These are phyloP conservation scores for Xenopus laevis DNA, from an alignment of 2,113 vertebrate species.

Conservation along the genomic window DNA sequence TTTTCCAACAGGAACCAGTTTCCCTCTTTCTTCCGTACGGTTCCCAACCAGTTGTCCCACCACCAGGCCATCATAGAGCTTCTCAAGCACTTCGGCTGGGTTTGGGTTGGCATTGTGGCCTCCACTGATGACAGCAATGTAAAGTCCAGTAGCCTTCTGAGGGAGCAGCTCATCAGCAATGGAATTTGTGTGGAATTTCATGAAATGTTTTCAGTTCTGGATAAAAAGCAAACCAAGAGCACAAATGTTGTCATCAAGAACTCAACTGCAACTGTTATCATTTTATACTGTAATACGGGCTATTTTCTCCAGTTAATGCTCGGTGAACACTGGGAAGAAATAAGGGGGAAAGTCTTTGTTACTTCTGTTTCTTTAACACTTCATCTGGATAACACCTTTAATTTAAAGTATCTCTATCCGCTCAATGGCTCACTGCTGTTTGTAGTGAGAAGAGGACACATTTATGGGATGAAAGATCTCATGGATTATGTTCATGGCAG, in stretches of 20 bases:
- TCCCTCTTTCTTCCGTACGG: conserved; percentile 71
- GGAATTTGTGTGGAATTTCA: no score
- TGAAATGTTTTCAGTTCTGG: no score
- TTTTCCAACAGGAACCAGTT: conserved; percentile 69
- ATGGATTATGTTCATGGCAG: not conserved
- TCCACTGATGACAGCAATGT: conserved; percentile 49
- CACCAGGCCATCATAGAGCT: conserved; percentile 67
- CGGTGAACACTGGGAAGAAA: no score
- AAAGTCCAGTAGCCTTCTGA: no score
- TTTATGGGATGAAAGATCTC: not conserved
- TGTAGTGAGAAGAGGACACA: not conserved
- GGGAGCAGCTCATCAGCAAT: no score
- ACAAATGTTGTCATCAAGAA: no score
- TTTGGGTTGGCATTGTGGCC: conserved; percentile 71
- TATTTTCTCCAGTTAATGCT: no score
- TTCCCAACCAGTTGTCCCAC: conserved; percentile 74
- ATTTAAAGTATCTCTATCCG: not conserved
- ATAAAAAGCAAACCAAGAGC: not conserved
- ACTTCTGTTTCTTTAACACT: no score
- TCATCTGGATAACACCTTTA: no score
- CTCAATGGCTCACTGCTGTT: not conserved
- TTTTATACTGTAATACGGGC: no score
- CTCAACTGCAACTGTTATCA: no score
- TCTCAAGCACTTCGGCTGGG: conserved; percentile 71
- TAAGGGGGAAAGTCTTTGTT: no score